Percentiles rank a stretch among this genome's conserved stretches.
Conservation (phyloP, 2,113 vertebrate genomes). For the Tricholaema leucomelas region DNA sequence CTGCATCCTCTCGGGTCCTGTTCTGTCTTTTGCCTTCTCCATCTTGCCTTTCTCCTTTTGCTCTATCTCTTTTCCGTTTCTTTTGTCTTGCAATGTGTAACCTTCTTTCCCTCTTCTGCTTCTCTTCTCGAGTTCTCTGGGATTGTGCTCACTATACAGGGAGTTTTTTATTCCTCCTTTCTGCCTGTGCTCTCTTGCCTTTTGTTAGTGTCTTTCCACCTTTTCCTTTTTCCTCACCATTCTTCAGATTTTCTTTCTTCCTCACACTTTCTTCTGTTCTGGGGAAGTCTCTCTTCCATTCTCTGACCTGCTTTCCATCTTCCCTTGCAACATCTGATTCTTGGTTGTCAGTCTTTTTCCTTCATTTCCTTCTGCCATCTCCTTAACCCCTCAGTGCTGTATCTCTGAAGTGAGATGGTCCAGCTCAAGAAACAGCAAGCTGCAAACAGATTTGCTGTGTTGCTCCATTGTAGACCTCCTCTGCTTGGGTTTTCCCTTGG, state of each 20-base stretch:
- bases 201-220: background rate
- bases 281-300: background rate
- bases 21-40: background rate
- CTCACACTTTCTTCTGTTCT: background rate
- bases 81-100: background rate
- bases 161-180: background rate
- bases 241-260: background rate
- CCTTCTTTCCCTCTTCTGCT: background rate
- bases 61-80: background rate
- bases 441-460: fast-evolving
- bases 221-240: background rate
- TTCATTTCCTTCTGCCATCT: background rate
- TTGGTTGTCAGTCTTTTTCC: background rate
- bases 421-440: background rate
- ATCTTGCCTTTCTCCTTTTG: background rate
- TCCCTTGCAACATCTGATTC: background rate
- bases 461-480: background rate
- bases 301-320: background rate
- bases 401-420: background rate
- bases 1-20: background rate
- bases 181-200: background rate
- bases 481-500: background rate
- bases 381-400: background rate
- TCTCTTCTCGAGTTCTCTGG: background rate
- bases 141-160: background rate